Percentiles rank a stretch among this genome's conserved stretches.
Conservation (phyloP, 2,113 vertebrate genomes). For the Mobula birostris region DNA sequence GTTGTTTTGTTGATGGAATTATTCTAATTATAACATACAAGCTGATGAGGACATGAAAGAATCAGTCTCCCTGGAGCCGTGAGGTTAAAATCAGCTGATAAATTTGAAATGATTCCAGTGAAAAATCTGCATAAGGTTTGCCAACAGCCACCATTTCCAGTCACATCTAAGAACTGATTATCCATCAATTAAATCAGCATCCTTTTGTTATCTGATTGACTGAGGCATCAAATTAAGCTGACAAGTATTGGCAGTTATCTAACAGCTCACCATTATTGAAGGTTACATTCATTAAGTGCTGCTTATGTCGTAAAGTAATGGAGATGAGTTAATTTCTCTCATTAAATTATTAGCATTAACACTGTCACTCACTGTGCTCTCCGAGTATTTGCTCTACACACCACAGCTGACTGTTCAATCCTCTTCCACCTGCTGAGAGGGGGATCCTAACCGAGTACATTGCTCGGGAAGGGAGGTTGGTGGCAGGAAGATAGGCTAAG, state of each 20-base stretch:
- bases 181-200: neutral
- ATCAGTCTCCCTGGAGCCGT: neutral
- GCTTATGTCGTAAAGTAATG: neutral
- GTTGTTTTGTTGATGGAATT: neutral
- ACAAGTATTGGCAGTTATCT: neutral
- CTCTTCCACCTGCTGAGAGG: neutral
- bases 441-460: neutral
- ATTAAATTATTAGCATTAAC: neutral
- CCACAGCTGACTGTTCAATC: neutral
- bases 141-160: neutral
- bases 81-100: neutral
- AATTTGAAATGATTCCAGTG: neutral
- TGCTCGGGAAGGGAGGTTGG: neutral
- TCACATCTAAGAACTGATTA: neutral
- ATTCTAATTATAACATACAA: neutral
- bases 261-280: neutral
- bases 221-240: neutral
- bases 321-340: neutral
- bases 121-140: neutral
- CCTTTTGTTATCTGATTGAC: neutral
- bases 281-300: constrained; percentile 16
- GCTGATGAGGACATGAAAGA: neutral
- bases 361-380: neutral
- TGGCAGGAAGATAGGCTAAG: neutral
- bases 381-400: neutral